Evolutionary conservation across 2,113 vertebrate genomes (phyloP).

Genomic region (Solea senegalensis): DNA sequence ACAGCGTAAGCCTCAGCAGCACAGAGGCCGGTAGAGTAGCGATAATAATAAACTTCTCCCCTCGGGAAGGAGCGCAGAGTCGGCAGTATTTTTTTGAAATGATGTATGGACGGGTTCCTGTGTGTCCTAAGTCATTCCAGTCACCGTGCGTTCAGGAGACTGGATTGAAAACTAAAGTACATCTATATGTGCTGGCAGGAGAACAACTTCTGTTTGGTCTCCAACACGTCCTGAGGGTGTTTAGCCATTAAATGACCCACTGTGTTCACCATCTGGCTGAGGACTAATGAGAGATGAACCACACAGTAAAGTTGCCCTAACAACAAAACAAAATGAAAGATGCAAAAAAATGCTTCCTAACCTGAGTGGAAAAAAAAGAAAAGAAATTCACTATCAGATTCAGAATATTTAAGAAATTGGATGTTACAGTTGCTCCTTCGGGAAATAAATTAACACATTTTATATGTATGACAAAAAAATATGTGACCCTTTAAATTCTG

Average conservation of each 20-base stretch:
- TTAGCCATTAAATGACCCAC: neutral
- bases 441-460: too few species aligned
- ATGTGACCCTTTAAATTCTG: too few species aligned
- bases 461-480: too few species aligned
- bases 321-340: neutral
- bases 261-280: neutral
- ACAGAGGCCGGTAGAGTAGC: neutral
- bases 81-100: conserved; percentile 2
- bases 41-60: neutral
- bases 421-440: too few species aligned
- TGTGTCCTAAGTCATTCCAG: neutral
- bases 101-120: neutral
- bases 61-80: neutral
- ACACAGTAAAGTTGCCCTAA: neutral
- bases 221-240: neutral
- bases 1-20: neutral
- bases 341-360: neutral
- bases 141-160: neutral
- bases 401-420: too few species aligned
- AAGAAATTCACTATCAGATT: too few species aligned
- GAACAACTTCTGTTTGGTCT: neutral
- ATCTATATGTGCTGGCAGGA: neutral
- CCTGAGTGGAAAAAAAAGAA: neutral
- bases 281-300: neutral
- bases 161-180: neutral